Base-by-base conservation (phyloP, 2,113 vertebrate genomes). In the Eurystomus gularis region DNA sequence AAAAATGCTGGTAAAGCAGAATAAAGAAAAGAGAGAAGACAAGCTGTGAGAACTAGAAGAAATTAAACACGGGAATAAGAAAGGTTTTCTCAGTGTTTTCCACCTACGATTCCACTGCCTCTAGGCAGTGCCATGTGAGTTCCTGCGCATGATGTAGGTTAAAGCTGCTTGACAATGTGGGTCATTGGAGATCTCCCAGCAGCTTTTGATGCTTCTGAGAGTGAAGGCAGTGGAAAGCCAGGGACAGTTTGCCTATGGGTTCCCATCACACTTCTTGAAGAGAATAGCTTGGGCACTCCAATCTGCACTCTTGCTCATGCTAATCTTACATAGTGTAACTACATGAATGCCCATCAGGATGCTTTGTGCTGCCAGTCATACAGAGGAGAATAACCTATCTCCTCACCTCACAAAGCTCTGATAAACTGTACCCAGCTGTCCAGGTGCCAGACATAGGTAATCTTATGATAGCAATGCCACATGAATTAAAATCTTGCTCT, bases 41-140 rank as follows among this genome's bases (percentile, higher is more conserved):
- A 35, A 69, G 5, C 28, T 35, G 8, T 55, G n/a, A 81, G 21
- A 51, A 55, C 31, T 64, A 5, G 16, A 75, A 82, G 29, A 93
- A 71, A 48, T 39, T 33, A 88, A 82, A 75, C 18, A 39, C 4
- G 13, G 20, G 9, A 39, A 37, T 37, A 61, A 82, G 11, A 51
- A 69, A 66, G 42, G 6, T 7, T 1, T 54, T 11, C 13, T 69
- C 18, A 33, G 8, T 19, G 4, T 68, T 58, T 84, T 81, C 31
- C 13, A 28, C 12, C 8, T 29, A 49, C 71, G 11, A 55, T 48
- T 57, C 33, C 37, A 31, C 52, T 2, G 4, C 12, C 6, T 71
- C 29, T 42, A 44, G 52, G 24, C 19, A 71, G 24, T 15, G 14
- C 8, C 2, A 0, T 46, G 16, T 1, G 5, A 26, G 10, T 69